Base-by-base conservation (phyloP, 2,797 vertebrate genomes). In the Acrocephalus scirpaceus region DNA sequence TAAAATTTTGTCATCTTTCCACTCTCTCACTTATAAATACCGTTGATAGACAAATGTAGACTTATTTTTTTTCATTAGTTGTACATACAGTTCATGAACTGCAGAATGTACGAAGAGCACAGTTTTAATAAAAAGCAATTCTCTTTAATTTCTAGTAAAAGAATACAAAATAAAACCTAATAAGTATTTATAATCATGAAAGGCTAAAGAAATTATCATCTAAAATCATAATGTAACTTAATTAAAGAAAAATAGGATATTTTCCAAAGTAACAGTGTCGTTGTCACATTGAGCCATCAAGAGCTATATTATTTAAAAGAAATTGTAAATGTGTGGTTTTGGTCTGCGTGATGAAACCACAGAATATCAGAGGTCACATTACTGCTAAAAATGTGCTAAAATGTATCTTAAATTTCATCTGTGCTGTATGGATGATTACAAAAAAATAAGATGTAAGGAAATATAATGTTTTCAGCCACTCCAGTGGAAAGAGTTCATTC, bases 1-100 rank as follows among this genome's bases (percentile, higher is more conserved):
- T 99, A 98, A 98, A 98, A 99, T 97, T 98, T 98, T 98, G 98
- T 98, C 98, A 98, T 98, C 92, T 96, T 98, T 96, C 95, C 91
- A 96, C 98, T 98, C 94, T 97, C 96, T 97, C 95, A 95, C 95
- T 97, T 98, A 97, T 98, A 98, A 98, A 98, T 98, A 97, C 95
- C 93, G 96, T 95, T 97, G 98, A 98, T 97, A 97, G 98, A 98
- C 98, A 98, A 98, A 98, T 97, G 96, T 97, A 97, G 98, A 95
- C 95, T 98, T 98, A 88, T 95, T 92, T 97, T 96, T 97, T 97
- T 95, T 95, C 97, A 93, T 97, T 79, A 60, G 92, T 86, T 78
- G 50, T 97, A 97, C 98, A 22, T 98, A 96, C 22, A 79, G 88
- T 95, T 95, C 93, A 78, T 92, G 93, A 94, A 94, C 86, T 86